Evolutionary conservation across 2,113 vertebrate species (phyloP).

Genomic region (Microcebus murinus): DNA sequence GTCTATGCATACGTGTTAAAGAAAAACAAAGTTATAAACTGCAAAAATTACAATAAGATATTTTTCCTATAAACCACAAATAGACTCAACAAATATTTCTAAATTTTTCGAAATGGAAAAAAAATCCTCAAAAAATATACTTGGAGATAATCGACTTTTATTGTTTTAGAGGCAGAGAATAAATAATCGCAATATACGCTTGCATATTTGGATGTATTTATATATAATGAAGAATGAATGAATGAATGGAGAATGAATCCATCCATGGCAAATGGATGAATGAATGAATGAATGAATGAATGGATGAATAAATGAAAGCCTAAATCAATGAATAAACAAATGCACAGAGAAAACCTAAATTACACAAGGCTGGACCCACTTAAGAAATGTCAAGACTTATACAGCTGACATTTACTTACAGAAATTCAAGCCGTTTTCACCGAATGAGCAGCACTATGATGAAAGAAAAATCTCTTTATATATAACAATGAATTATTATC

Average conservation of each 20-base stretch:
- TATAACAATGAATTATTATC: slow-evolving; percentile 36
- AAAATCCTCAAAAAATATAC: neutral
- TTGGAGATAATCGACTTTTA: neutral
- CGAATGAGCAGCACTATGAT: neutral
- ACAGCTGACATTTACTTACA: neutral
- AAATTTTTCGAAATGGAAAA: slow-evolving; percentile 64
- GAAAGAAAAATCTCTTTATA: slow-evolving; percentile 9
- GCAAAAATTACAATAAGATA: neutral
- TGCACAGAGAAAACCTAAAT: neutral
- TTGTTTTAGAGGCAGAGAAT: neutral
- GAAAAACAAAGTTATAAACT: neutral
- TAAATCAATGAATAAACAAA: slow-evolving; percentile 4
- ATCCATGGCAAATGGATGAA: too few relatives aligned
- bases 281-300: neutral
- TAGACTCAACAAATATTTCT: slow-evolving; percentile 58
- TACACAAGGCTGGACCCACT: neutral
- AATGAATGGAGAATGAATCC: neutral
- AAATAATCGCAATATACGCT: neutral
- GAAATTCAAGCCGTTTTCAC: neutral
- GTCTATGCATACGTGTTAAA: neutral
- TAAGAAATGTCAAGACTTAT: neutral
- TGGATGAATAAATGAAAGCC: neutral
- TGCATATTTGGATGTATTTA: neutral
- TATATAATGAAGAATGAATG: neutral
- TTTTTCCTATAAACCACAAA: slow-evolving; percentile 42